These are phyloP conservation scores for Acridotheres tristis DNA, from an alignment of 2,797 vertebrate genomes.

Conservation along the genomic window DNA sequence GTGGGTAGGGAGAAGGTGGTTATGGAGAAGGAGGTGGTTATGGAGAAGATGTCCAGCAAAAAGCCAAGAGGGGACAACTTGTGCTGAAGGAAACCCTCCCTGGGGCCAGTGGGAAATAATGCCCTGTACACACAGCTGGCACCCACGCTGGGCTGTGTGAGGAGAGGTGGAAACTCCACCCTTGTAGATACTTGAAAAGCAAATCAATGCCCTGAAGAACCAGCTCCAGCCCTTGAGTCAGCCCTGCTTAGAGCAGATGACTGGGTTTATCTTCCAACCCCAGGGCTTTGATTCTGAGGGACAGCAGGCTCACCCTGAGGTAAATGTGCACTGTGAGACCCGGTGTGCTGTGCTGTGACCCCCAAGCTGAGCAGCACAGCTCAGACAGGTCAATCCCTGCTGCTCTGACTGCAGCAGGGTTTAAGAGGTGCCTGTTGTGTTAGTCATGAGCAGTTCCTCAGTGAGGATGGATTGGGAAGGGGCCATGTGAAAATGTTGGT, in stretches of 20 bases:
- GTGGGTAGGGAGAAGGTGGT: not conserved
- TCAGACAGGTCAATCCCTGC: not conserved
- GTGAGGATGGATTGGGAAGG: not conserved
- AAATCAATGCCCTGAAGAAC: not conserved
- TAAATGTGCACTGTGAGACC: not conserved
- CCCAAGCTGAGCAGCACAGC: not conserved
- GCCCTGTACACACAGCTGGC: not conserved
- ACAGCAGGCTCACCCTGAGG: not conserved
- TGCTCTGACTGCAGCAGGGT: not conserved
- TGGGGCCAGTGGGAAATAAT: not conserved
- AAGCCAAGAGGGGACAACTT: not conserved
- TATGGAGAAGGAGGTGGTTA: not conserved
- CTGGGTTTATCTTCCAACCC: rapidly evolving
- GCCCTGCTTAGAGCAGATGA: not conserved
- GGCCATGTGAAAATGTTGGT: rapidly evolving
- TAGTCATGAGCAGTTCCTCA: not conserved
- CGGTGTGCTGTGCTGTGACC: not conserved
- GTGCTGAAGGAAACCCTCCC: not conserved
- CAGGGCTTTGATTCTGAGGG: not conserved
- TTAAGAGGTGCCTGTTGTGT: not conserved
- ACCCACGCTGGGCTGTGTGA: not conserved
- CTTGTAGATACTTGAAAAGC: not conserved
- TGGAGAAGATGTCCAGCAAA: not conserved
- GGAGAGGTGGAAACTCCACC: not conserved
- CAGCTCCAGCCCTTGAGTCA: not conserved